These are phyloP conservation scores for Thermophis baileyi DNA, from an alignment of 2,113 vertebrate species.

Conservation along the genomic window DNA sequence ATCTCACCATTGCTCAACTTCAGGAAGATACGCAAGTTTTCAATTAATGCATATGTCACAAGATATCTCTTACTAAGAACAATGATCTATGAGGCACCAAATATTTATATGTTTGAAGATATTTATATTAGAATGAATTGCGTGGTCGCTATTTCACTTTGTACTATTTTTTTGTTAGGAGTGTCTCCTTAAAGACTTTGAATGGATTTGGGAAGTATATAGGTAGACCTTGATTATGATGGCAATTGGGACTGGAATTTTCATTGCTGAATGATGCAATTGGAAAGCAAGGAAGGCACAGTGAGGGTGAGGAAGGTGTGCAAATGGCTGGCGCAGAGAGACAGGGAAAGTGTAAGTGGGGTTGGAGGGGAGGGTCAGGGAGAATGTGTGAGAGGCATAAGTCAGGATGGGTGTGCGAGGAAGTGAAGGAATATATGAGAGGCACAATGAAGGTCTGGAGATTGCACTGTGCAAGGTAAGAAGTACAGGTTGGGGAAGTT, in stretches of 20 bases:
- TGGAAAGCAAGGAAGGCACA: neutral
- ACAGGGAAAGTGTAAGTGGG: too few relatives aligned
- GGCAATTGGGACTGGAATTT: neutral
- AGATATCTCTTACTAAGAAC: neutral
- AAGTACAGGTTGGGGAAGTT: neutral
- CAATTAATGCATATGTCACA: too few relatives aligned
- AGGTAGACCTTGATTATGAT: neutral
- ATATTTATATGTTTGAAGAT: neutral
- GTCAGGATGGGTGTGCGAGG: too few relatives aligned
- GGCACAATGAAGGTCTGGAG: neutral
- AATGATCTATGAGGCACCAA: neutral
- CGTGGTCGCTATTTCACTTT: neutral
- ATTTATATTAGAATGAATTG: neutral
- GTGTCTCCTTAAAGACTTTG: neutral
- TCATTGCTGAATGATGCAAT: neutral
- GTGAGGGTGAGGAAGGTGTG: neutral
- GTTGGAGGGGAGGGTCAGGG: too few relatives aligned
- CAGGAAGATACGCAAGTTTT: too few relatives aligned
- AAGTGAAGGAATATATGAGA: neutral
- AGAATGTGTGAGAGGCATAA: too few relatives aligned
- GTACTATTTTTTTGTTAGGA: neutral
- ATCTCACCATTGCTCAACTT: too few relatives aligned
- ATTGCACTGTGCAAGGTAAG: neutral
- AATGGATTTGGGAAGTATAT: neutral
- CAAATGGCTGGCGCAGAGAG: too few relatives aligned